phyloP scores from a whole-genome alignment of 2,113 vertebrate species.

The Paralichthys olivaceus region DNA sequence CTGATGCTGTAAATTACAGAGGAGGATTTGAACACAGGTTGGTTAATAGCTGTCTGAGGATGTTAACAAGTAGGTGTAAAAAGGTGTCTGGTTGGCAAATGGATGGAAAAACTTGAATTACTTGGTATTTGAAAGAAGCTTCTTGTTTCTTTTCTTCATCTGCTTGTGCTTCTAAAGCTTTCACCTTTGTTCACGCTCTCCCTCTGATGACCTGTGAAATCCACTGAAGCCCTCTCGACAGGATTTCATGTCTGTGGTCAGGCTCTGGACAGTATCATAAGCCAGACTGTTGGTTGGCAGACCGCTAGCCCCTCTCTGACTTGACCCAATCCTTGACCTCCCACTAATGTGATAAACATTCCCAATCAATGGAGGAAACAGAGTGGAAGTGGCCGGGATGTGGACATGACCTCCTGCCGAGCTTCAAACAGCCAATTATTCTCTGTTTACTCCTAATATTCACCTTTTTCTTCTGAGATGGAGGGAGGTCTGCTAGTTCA shows the following conservation, averaged over 20 bases:
- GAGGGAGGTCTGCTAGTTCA: conserved; percentile 43
- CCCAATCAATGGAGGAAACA: conserved; percentile 81
- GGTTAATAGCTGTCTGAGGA: conserved; percentile 22
- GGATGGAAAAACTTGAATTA: background rate
- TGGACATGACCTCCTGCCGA: conserved; percentile 73
- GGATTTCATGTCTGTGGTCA: conserved; percentile 48
- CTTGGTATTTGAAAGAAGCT: background rate
- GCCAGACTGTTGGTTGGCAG: conserved; percentile 53
- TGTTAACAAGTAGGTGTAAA: conserved; percentile 26
- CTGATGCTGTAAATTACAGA: conserved; percentile 58
- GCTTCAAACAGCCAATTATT: conserved; percentile 68
- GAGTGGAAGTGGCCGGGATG: conserved; percentile 71
- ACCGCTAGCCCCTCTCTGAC: conserved; percentile 55
- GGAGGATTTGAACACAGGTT: conserved; percentile 26
- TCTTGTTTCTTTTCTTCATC: conserved; percentile 13
- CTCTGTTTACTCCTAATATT: conserved; percentile 70
- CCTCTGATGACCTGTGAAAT: conserved; percentile 17
- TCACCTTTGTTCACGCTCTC: conserved; percentile 20
- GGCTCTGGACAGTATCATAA: conserved; percentile 75
- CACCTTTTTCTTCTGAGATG: conserved; percentile 54
- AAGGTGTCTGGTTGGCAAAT: conserved; percentile 6
- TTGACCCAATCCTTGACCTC: conserved; percentile 75
- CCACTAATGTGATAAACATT: conserved; percentile 78
- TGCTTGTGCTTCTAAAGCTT: conserved; percentile 19
- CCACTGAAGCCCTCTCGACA: conserved; percentile 51